Base-by-base conservation (phyloP, 2,113 vertebrate genomes). In the Stigmatopora nigra region DNA sequence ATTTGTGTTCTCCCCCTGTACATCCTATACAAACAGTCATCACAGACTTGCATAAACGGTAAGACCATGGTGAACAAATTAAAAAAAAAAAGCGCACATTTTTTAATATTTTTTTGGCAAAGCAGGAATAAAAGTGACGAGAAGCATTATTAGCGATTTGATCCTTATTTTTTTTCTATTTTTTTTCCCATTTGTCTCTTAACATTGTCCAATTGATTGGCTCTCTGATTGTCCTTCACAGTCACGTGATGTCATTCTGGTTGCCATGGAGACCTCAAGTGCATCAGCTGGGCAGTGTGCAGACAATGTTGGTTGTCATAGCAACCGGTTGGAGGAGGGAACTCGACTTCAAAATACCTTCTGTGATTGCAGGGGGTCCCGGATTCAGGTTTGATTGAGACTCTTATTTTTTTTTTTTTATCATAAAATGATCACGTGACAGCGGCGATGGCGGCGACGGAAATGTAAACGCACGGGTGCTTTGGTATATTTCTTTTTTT, bases 221-320 rank as follows among this genome's bases (percentile, higher is more conserved):
- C 85, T 85, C 85, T 85, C 80, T 91, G 90, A 91, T 91, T 91
- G 90, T 91, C 90, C 89, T 91, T 90, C 89, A 91, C 88, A 86
- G 82, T 88, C 89, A 88, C 57, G 64, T 87, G 88, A 88, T 79
- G 80, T 75, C 79, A 72, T 83, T 80, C 78, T 67, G 87, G 89
- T 87, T 88, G 84, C 78, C 86, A 87, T 82, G 62, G 86, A 84
- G 75, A 85, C 82, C 88, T 89, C 81, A 81, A 90, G 88, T 88
- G 89, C 88, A 88, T 88, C 79, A 86, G 81, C 83, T 79, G 80
- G 69, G 83, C 75, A 69, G 82, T 68, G 61, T 52, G 75, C 65
- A 78, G 77, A 81, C 83, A 79, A 77, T 80, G 76, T 82, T 82
- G 59, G 71, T 81, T 83, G 72, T 81, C 81, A 85, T 87, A 80